Percentiles rank a stretch among this genome's conserved stretches.
These are phyloP conservation scores for Oreortyx pictus DNA, from an alignment of 2,797 vertebrate genomes.

Conservation along the genomic window DNA sequence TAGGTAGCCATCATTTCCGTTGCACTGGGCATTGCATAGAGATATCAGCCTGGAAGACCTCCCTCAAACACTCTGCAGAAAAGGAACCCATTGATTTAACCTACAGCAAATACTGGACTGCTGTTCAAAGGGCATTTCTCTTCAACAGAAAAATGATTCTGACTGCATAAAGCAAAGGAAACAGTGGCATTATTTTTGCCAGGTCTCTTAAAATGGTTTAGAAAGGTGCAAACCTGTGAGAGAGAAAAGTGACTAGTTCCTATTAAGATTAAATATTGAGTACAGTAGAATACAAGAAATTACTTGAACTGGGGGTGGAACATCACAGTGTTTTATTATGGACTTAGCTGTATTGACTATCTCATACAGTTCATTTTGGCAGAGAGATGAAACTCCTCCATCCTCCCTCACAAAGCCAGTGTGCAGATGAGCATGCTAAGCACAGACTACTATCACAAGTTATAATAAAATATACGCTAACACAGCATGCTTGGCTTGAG, in stretches of 20 bases:
- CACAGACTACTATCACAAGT: neutral
- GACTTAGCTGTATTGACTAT: neutral
- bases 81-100: neutral
- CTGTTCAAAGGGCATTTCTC: neutral
- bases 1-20: neutral
- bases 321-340: neutral
- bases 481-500: slow-evolving; percentile 22
- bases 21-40: neutral
- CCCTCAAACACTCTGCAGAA: neutral
- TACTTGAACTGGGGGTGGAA: neutral
- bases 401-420: neutral
- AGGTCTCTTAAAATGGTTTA: neutral
- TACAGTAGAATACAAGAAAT: neutral
- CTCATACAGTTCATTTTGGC: slow-evolving; percentile 11
- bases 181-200: neutral
- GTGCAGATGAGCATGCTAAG: neutral
- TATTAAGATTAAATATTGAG: neutral
- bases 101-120: neutral
- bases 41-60: neutral
- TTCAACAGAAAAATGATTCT: neutral
- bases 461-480: slow-evolving; percentile 9
- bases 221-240: neutral
- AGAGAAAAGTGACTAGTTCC: neutral
- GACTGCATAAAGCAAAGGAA: neutral
- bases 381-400: slow-evolving; percentile 1